Evolutionary conservation across 2,113 vertebrate genomes (phyloP), one percentile per base, ranked within the genome.

Genomic region (Burhinus oedicnemus): DNA sequence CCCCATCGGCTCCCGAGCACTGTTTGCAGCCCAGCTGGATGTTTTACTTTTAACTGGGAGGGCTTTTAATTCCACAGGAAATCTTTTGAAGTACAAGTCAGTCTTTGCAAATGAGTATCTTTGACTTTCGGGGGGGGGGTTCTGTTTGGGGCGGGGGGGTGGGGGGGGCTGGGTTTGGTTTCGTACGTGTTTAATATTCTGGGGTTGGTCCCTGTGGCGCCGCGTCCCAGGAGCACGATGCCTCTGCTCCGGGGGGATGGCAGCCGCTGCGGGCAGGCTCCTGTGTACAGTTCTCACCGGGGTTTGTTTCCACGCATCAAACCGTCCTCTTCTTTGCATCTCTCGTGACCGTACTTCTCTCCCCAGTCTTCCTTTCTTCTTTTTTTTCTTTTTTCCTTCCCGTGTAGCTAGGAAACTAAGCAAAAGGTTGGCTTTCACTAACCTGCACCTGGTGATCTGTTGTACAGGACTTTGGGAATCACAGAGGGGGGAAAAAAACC

Each of bases 381-480:
- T 29, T 52, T 11, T 57, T 27, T 49, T 68, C 2, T 45, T 47
- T 29, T 92, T 71, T 87, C 79, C 57, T 82, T 62, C 92, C 47
- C 3, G 3, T 68, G 49, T 88, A 87, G 57, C 82, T 95, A 66
- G 80, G 57, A 89, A 94, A 78, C 26, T 36, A 72, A 72, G 47
- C 36, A 14, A 40, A 25, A 1, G 8, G 21, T 62, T 30, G 64
- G 70, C 58, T 91, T 60, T 64, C 89, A 18, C 78, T 82, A 18
- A 25, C 47, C 60, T 66, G 94, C 83, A 26, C 80, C 23, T 51
- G 83, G 83, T 92, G 78, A 86, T 93, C 78, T 75, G 47, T 78
- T 93, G 91, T 98, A 97, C 74, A 95, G 90, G 66, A 90, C 79
- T 77, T 77, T 6, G 34, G 57, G 93, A 36, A 74, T 83, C 77